These are phyloP conservation scores for Philaenus spumarius DNA, from an alignment of 1,140 invertebrate species.

Conservation along the genomic window DNA sequence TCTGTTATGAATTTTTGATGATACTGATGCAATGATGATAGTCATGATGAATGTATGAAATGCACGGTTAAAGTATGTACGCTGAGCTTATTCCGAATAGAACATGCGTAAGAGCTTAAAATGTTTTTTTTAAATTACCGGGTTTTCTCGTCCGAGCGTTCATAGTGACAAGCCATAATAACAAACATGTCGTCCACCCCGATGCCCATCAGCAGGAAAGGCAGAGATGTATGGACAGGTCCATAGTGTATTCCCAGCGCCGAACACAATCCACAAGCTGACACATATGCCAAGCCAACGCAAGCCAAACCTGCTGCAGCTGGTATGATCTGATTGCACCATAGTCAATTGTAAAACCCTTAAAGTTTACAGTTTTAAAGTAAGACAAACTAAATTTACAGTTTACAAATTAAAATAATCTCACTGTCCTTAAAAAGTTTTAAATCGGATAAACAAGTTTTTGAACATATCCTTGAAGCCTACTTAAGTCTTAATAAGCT, in stretches of 20 bases:
- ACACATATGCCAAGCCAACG: slow-evolving; percentile 68
- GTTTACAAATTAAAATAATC: too few species aligned
- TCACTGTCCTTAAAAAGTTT: too few species aligned
- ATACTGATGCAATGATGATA: too few species aligned
- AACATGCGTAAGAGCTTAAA: neutral
- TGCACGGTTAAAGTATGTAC: too few species aligned
- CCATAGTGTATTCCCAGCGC: slow-evolving; percentile 65
- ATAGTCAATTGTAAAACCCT: slow-evolving; percentile 15
- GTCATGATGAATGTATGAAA: too few species aligned
- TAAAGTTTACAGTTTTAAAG: neutral
- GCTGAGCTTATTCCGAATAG: too few species aligned
- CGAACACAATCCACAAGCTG: slow-evolving; percentile 66
- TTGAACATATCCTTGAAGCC: too few species aligned
- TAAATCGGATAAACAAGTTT: too few species aligned
- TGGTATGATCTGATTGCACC: slow-evolving; percentile 44
- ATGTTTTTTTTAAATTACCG: slow-evolving; percentile 3
- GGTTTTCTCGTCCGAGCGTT: slow-evolving; percentile 5
- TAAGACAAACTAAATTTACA: neutral
- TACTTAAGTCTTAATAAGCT: too few species aligned
- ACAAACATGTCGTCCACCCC: slow-evolving; percentile 79
- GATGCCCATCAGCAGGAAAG: slow-evolving; percentile 73
- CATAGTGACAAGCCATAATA: slow-evolving; percentile 14
- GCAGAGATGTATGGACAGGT: slow-evolving; percentile 72
- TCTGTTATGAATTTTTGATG: too few species aligned
- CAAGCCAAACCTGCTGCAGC: slow-evolving; percentile 59